phyloP scores from a whole-genome alignment of 2,888 invertebrate genomes.

The Cantharis rustica region DNA sequence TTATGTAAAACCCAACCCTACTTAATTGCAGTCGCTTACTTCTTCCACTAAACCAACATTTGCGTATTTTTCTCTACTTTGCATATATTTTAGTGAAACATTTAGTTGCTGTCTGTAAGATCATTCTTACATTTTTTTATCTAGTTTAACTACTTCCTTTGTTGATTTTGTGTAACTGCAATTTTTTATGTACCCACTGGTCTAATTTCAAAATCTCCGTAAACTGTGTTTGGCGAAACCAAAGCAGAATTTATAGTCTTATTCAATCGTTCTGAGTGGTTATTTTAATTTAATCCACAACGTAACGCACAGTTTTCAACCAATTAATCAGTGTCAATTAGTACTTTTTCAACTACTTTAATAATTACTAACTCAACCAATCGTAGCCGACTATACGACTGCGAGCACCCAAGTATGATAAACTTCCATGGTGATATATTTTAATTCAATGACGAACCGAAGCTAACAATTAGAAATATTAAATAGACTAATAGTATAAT shows the following conservation, averaged over 20 bases:
- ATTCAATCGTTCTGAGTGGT: not conserved
- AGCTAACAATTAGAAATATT: not conserved
- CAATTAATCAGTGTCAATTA: not conserved
- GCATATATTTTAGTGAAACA: too few relatives aligned
- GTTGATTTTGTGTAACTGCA: too few relatives aligned
- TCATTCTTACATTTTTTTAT: too few relatives aligned
- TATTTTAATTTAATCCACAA: not conserved
- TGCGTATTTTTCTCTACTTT: too few relatives aligned
- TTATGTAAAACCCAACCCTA: too few relatives aligned
- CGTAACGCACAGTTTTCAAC: not conserved
- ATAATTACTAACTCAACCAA: not conserved
- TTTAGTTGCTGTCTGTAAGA: too few relatives aligned
- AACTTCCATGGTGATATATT: not conserved
- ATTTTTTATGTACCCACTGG: too few relatives aligned
- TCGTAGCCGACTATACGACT: not conserved
- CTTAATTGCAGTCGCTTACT: too few relatives aligned
- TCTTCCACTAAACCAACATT: too few relatives aligned
- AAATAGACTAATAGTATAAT: not conserved
- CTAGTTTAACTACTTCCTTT: too few relatives aligned
- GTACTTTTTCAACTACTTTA: not conserved
- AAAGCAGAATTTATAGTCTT: not conserved
- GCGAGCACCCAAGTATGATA: not conserved
- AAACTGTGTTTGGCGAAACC: not conserved
- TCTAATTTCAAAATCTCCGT: too few relatives aligned
- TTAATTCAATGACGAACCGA: not conserved